Conservation (phyloP, 2,113 vertebrate species). For the Myxocyprinus asiaticus region DNA sequence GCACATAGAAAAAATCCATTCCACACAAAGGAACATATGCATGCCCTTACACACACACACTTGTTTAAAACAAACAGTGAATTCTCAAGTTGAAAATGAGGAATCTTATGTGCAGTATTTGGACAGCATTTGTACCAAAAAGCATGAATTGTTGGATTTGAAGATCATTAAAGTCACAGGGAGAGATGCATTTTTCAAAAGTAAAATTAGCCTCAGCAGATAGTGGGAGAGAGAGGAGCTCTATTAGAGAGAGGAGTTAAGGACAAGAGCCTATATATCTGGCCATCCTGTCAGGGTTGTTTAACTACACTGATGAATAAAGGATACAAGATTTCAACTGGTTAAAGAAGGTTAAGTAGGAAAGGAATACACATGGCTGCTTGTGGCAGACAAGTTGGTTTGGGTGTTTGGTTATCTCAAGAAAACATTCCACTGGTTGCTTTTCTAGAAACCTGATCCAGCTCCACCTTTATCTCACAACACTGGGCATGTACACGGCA, state of each 20-base stretch:
- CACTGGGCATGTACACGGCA: slow-evolving; percentile 10
- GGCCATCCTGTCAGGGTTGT: slow-evolving; percentile 42
- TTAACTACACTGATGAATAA: slow-evolving; percentile 53
- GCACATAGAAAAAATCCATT: slow-evolving; percentile 1
- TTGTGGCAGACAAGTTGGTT: slow-evolving; percentile 39
- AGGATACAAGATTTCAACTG: slow-evolving; percentile 38
- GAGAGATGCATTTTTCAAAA: slow-evolving; percentile 20
- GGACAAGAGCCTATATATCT: slow-evolving; percentile 38
- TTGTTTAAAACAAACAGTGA: not conserved
- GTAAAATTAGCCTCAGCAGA: slow-evolving; percentile 25
- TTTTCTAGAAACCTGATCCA: slow-evolving; percentile 51
- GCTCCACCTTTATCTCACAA: slow-evolving; percentile 41
- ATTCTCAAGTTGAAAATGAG: slow-evolving; percentile 11
- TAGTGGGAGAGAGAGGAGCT: slow-evolving; percentile 14
- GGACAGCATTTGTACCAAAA: not conserved
- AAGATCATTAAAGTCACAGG: slow-evolving; percentile 39
- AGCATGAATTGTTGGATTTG: slow-evolving; percentile 5
- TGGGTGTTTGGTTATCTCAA: slow-evolving; percentile 56
- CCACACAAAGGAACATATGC: not conserved
- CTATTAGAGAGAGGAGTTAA: not conserved
- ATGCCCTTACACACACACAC: not conserved
- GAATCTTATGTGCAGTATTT: slow-evolving; percentile 3
- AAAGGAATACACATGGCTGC: slow-evolving; percentile 44
- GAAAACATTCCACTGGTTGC: slow-evolving; percentile 57
- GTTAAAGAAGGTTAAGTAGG: slow-evolving; percentile 41